These are phyloP conservation scores for Drosophila tsacasi DNA, from an alignment of 1,140 invertebrate genomes.

Conservation along the genomic window DNA sequence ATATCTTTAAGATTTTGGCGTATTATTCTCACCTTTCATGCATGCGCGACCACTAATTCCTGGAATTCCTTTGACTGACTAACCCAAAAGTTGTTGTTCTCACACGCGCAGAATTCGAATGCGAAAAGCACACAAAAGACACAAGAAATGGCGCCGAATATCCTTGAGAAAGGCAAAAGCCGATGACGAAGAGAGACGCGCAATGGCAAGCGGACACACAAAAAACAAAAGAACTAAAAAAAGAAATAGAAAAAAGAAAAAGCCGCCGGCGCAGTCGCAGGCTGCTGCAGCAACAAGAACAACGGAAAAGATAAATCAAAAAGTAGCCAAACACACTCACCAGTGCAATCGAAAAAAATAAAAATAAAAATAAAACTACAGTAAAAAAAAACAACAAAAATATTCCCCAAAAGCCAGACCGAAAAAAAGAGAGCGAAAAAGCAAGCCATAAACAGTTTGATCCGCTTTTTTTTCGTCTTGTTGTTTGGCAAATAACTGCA, in stretches of 20 bases:
- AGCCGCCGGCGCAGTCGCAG: slow-evolving; percentile 59
- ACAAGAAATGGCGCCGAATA: slow-evolving; percentile 71
- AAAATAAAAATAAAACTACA: slow-evolving; percentile 23
- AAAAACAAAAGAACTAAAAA: not conserved
- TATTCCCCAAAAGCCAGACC: slow-evolving; percentile 17
- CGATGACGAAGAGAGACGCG: slow-evolving; percentile 56
- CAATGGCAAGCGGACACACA: not conserved
- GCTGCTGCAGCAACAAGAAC: slow-evolving; percentile 48
- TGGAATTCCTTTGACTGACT: slow-evolving; percentile 83
- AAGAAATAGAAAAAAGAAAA: slow-evolving; percentile 42
- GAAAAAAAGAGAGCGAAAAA: slow-evolving; percentile 45
- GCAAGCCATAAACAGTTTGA: slow-evolving; percentile 62
- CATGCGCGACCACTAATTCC: slow-evolving; percentile 66
- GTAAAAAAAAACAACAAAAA: not conserved
- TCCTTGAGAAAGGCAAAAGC: slow-evolving; percentile 76
- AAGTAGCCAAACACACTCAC: slow-evolving; percentile 69
- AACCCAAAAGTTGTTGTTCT: slow-evolving; percentile 71
- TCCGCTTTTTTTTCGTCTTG: slow-evolving; percentile 34
- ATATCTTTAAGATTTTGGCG: slow-evolving; percentile 49
- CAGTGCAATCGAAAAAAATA: slow-evolving; percentile 17
- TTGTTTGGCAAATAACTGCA: slow-evolving; percentile 78
- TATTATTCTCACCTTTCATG: slow-evolving; percentile 73
- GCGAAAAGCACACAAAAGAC: slow-evolving; percentile 17
- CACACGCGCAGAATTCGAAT: slow-evolving; percentile 63
- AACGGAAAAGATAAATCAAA: slow-evolving; percentile 84